Conservation (phyloP, 2,888 invertebrate genomes). For the Pyrrhia umbra region DNA sequence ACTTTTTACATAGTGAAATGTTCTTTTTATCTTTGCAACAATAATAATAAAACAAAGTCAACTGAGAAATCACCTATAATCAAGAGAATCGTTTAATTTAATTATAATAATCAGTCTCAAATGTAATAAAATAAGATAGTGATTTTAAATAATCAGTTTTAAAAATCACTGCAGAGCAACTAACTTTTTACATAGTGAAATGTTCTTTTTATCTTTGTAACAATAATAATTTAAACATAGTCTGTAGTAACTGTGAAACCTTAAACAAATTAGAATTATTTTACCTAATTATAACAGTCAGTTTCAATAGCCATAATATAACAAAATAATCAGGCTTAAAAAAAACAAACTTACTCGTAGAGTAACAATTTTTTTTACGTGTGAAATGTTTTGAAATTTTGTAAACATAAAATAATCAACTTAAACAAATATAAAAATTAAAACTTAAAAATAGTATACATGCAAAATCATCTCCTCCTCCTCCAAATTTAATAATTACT, state of each 20-base stretch:
- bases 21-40: no score
- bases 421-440: slow-evolving; percentile 14
- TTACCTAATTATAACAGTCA: slow-evolving; percentile 13
- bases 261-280: slow-evolving; percentile 20
- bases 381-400: slow-evolving; percentile 10
- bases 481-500: slow-evolving; percentile 17
- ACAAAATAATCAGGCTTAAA: slow-evolving; percentile 16
- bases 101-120: no score
- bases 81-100: no score
- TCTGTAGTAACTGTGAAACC: no score
- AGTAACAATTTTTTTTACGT: slow-evolving; percentile 13
- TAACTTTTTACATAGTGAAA: no score
- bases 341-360: slow-evolving; percentile 14
- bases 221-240: slow-evolving; percentile 16
- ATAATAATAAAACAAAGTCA: no score
- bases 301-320: slow-evolving; percentile 17
- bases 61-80: no score
- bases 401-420: no score
- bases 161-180: no score
- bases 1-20: no score
- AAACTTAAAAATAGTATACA: slow-evolving; percentile 14
- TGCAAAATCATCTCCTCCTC: slow-evolving; percentile 18
- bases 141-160: no score
- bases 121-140: no score
- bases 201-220: slow-evolving; percentile 19